Base-by-base conservation (phyloP, 1,140 invertebrate species). In the Eufriesea mexicana region DNA sequence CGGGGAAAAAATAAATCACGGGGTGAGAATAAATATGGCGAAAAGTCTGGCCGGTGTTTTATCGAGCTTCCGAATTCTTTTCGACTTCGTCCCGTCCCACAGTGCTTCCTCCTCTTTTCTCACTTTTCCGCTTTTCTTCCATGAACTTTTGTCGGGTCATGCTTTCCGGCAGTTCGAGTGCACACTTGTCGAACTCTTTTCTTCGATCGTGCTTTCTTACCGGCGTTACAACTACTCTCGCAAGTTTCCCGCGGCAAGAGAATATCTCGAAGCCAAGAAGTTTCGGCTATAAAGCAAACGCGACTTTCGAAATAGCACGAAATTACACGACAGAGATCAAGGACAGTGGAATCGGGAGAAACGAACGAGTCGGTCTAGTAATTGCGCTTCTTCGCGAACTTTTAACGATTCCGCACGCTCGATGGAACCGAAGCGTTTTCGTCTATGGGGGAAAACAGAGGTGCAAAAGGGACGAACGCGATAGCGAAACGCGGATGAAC, bases 281-380 rank as follows among this genome's bases (percentile, higher is more conserved):
- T 78, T 78, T 55, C 64, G n/a, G 2, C 35, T 20, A 57, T 61
- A 83, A 83, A 77, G 54, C 74, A 78, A 83, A 70, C 55, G 47
- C 54, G 62, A 70, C 25, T 51, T 42, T 70, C 54, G 28, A 57
- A 54, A 62, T 23, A 16, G n/a, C 64, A 20, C 2, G 62, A 59
- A 68, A 68, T 82, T 59, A 68, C 54, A 35, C 6, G 25, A 23
- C 25, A 20, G 45, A 45, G 80, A 77, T 61, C 74, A 70, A 61
- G 45, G 66, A n/a, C 35, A 0, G n/a, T 16, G 20, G 51, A 14
- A 67, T 55, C 18, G 35, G 2, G 5, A 28, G 49, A 51, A 55
- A 35, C 18, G 49, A 42, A 25, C 16, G 18, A 49, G 74, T 20
- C 9, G 10, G 28, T 25, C 7, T 18, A 0, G 14, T 35, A 16